Base-by-base conservation (phyloP, 2,113 vertebrate species). In the Acanthochromis polyacanthus region DNA sequence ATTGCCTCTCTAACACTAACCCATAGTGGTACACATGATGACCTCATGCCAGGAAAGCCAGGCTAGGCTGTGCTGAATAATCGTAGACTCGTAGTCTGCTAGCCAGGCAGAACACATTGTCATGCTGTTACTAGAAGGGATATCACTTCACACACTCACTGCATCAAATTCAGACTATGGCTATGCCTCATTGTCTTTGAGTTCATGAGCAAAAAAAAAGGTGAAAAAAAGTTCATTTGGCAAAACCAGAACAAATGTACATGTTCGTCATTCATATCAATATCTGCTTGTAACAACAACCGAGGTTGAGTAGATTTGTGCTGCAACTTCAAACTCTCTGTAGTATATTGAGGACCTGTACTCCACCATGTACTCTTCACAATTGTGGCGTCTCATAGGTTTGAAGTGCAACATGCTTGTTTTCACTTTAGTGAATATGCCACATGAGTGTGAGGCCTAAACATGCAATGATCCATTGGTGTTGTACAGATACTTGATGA, bases 1-100 rank as follows among this genome's bases (percentile, higher is more conserved):
- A 5, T 59, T 59, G 58, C 59, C 70, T 43, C 25, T 58, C 67
- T 17, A n/a, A 77, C 36, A 23, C 56, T 19, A 38, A 82, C 60
- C 55, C 12, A 11, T 55, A 30, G 10, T 19, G 23, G 23, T 8
- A 32, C 23, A 69, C 57, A 19, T 53, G 65, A 75, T 64, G 58
- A 78, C 81, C 30, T 38, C 55, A 48, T 55, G 48, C 20, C 19
- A 65, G 43, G n/a, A 20, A 10, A 61, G 62, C 56, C 68, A 32
- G 32, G 32, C 9, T 19, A 22, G 25, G 48, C 40, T 43, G 32
- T 36, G 32, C 32, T 36, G 32, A 36, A 36, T 36, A 36, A 36
- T 36, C 32, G 10, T 36, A 36, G 32, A 36, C 8, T 19, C 46
- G 1, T 48, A 15, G 2, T 48, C 15, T 17, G 46, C 15, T 48